These are phyloP conservation scores for Pardalotus punctatus DNA, from an alignment of 2,113 vertebrate genomes.

Conservation along the genomic window DNA sequence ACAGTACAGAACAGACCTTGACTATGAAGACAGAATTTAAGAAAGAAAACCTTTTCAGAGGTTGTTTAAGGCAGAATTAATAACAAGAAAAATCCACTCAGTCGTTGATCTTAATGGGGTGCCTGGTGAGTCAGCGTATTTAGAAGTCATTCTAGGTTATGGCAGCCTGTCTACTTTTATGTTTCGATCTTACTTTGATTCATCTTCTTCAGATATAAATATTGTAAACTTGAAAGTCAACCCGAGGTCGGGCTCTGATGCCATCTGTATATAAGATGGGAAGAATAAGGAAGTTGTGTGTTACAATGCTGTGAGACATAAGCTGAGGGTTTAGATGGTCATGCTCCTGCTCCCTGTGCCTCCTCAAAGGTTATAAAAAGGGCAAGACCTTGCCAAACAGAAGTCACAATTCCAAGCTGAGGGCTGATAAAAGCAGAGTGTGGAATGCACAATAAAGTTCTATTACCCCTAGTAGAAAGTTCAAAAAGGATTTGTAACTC, in stretches of 20 bases:
- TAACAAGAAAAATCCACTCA: background rate
- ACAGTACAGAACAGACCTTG: background rate
- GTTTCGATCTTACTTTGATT: background rate
- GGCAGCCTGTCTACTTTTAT: background rate
- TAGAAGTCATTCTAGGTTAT: background rate
- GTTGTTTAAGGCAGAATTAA: background rate
- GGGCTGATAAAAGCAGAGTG: background rate
- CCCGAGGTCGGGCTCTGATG: background rate
- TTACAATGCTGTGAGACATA: background rate
- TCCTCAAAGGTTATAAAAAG: background rate
- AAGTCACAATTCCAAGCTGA: background rate
- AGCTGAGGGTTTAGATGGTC: background rate
- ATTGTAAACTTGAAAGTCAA: conserved; percentile 29
- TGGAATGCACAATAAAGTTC: background rate
- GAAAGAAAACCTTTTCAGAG: background rate
- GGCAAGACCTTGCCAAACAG: background rate
- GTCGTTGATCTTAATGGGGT: background rate
- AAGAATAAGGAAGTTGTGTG: background rate
- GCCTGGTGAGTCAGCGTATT: background rate
- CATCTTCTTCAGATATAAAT: background rate
- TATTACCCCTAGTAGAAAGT: background rate
- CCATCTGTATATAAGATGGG: background rate
- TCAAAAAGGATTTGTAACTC: background rate
- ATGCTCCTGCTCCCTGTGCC: background rate
- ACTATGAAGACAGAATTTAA: background rate